phyloP scores from a whole-genome alignment of 1,140 invertebrate species.

The Drosophila kurseongensis region DNA sequence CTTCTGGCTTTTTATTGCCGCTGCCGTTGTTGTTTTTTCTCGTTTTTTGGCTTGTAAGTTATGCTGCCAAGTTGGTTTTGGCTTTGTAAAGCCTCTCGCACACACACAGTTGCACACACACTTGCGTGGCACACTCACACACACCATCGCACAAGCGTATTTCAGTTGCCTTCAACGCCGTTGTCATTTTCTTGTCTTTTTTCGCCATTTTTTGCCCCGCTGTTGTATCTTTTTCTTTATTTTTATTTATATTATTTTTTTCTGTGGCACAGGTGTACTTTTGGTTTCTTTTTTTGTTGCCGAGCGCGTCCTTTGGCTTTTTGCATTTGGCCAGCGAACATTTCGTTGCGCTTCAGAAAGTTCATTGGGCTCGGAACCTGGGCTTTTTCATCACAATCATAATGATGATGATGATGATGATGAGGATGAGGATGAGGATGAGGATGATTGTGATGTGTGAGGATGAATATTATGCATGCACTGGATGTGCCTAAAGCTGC shows the following conservation, averaged over 20 bases:
- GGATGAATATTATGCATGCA: constrained; percentile 33
- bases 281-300: constrained; percentile 49
- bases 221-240: constrained; percentile 47
- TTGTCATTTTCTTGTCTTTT: constrained; percentile 79
- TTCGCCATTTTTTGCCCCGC: constrained; percentile 68
- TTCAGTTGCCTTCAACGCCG: constrained; percentile 58
- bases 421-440: constrained; percentile 17
- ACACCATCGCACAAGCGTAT: constrained; percentile 50
- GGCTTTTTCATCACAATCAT: constrained; percentile 23
- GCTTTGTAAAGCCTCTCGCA: constrained; percentile 57
- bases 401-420: constrained; percentile 19
- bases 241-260: constrained; percentile 54
- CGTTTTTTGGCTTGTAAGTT: constrained; percentile 67
- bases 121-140: constrained; percentile 29
- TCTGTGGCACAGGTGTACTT: constrained; percentile 78
- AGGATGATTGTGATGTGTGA: constrained; percentile 1
- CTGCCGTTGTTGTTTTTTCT: constrained; percentile 44
- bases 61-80: constrained; percentile 66
- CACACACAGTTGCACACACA: constrained; percentile 28
- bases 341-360: constrained; percentile 81
- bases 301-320: constrained; percentile 69
- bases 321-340: constrained; percentile 64
- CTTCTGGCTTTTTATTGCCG: constrained; percentile 76
- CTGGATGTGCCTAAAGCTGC: constrained; percentile 42
- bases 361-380: constrained; percentile 64